These are phyloP conservation scores for Gymnosoma rotundatum DNA, from an alignment of 2,888 invertebrate species.

Conservation along the genomic window DNA sequence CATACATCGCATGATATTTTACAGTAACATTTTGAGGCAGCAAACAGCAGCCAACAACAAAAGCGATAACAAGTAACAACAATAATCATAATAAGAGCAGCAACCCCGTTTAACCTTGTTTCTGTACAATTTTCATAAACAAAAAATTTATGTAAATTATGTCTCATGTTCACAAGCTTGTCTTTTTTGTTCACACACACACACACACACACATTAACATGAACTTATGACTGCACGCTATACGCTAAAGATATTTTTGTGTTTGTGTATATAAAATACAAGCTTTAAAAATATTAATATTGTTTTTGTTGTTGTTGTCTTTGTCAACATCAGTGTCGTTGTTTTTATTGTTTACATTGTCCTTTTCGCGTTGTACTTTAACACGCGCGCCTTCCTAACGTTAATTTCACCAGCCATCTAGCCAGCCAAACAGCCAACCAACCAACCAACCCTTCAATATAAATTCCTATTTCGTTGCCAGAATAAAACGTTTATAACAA, in stretches of 20 bases:
- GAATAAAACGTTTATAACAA: conserved; percentile 50
- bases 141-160: conserved; percentile 69
- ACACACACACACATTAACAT: background rate
- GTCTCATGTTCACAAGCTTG: conserved; percentile 59
- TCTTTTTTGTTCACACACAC: background rate
- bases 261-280: conserved; percentile 25
- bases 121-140: conserved; percentile 39
- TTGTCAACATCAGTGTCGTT: conserved; percentile 14
- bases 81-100: conserved; percentile 57
- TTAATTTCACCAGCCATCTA: conserved; percentile 1
- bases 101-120: conserved; percentile 64
- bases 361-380: conserved; percentile 45
- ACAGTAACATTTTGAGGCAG: conserved; percentile 18
- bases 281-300: conserved; percentile 42
- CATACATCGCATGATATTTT: conserved; percentile 57
- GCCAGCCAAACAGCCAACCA: too few species aligned
- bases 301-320: conserved; percentile 4
- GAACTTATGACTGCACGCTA: background rate
- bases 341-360: conserved; percentile 37
- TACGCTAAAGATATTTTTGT: conserved; percentile 46
- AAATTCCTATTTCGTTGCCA: conserved; percentile 36
- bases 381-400: conserved; percentile 57
- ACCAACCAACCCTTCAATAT: conserved; percentile 39
- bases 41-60: conserved; percentile 50
- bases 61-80: conserved; percentile 58